Evolutionary conservation across 2,888 invertebrate species (phyloP).

Genomic region (Steinernema carpocapsae): DNA sequence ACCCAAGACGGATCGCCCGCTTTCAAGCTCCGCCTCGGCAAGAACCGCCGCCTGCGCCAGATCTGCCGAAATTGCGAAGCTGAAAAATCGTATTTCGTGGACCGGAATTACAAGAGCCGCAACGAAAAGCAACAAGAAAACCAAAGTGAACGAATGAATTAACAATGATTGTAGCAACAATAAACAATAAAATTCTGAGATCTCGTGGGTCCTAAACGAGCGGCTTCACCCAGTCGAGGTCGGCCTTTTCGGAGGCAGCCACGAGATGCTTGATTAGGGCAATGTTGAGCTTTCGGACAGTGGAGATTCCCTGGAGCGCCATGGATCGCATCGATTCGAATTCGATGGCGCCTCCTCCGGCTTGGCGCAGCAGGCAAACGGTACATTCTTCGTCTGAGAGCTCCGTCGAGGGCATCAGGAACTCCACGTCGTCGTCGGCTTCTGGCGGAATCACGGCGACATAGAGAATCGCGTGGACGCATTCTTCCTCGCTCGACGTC

Average conservation of each 20-base stretch:
- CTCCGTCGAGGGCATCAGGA: conserved; percentile 3
- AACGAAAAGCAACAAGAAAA: conserved; percentile 1
- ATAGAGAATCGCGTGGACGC: conserved; percentile 55
- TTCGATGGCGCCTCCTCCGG: conserved; percentile 56
- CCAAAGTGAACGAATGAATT: not conserved
- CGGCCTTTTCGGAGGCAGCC: not conserved
- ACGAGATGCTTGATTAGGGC: conserved; percentile 40
- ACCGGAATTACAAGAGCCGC: conserved; percentile 9
- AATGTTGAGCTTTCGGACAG: conserved; percentile 39
- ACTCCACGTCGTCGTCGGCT: conserved; percentile 8
- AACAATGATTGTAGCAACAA: conserved; percentile 24
- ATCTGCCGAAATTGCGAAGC: conserved; percentile 16
- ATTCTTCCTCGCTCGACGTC: conserved; percentile 57
- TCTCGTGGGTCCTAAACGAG: not conserved
- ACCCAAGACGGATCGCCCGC: not conserved
- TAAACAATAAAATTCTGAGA: conserved; percentile 20
- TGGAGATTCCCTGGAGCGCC: conserved; percentile 44
- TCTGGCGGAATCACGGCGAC: conserved; percentile 50
- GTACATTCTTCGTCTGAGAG: conserved; percentile 35
- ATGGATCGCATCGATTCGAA: conserved; percentile 57
- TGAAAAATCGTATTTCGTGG: conserved; percentile 6
- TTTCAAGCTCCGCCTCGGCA: conserved; percentile 9
- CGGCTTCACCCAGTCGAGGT: conserved; percentile 13
- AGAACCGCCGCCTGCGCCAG: conserved; percentile 2
- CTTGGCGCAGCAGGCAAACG: conserved; percentile 40